These are phyloP conservation scores for Neoscelio sp. DNA, from an alignment of 2,888 invertebrate species.

Conservation along the genomic window DNA sequence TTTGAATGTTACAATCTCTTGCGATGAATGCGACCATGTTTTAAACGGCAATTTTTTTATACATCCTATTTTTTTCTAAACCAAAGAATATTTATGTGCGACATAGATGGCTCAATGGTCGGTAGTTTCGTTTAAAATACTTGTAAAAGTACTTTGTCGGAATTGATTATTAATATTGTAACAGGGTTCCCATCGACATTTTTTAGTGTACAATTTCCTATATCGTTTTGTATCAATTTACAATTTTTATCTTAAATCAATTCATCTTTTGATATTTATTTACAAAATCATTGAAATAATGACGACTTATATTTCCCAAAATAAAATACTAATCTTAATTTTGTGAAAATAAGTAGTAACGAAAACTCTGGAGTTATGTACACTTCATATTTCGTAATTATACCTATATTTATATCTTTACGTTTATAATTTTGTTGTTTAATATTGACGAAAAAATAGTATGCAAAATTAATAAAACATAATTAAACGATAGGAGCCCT, in stretches of 20 bases:
- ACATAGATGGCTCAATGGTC: neutral
- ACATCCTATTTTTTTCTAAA: constrained; percentile 36
- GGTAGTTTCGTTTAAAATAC: constrained; percentile 10
- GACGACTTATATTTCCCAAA: too few species aligned
- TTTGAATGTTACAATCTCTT: constrained; percentile 48
- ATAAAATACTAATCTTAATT: too few species aligned
- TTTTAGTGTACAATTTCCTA: too few species aligned
- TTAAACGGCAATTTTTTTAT: constrained; percentile 25
- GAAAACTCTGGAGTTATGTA: too few species aligned
- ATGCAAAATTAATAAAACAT: too few species aligned
- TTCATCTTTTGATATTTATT: too few species aligned
- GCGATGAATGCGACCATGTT: constrained; percentile 12
- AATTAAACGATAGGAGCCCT: neutral
- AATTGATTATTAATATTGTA: constrained; percentile 20
- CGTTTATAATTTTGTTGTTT: too few species aligned
- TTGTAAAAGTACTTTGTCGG: constrained; percentile 18
- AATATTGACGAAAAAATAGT: neutral
- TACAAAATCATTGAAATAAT: neutral
- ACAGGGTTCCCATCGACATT: constrained; percentile 26
- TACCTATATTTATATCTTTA: too few species aligned
- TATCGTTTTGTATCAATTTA: too few species aligned
- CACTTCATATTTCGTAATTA: too few species aligned
- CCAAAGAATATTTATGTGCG: constrained; percentile 50
- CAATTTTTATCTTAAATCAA: too few species aligned
- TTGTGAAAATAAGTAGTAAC: too few species aligned